These are phyloP conservation scores for Varecia variegata DNA, from an alignment of 2,797 vertebrate species.

Conservation along the genomic window DNA sequence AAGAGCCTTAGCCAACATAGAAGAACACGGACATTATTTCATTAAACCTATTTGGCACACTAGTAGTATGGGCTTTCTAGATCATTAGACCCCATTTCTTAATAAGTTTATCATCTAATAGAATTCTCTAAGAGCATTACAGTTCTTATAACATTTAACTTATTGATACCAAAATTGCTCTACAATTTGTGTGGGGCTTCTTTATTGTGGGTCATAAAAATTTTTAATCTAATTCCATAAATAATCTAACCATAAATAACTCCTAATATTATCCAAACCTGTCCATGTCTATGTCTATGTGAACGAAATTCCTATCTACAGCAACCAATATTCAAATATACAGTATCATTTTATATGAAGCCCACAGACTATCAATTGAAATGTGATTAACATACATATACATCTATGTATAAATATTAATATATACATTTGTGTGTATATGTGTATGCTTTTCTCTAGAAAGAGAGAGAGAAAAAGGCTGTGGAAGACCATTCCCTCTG, in stretches of 20 bases:
- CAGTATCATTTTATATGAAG: background rate
- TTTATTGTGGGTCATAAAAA: background rate
- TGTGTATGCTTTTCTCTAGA: background rate
- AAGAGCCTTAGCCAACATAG: background rate
- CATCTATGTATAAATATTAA: background rate
- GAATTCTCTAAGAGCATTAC: background rate
- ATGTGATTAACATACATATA: background rate
- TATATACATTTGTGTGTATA: background rate
- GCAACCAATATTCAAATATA: background rate
- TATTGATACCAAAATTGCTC: background rate
- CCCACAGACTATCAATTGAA: background rate
- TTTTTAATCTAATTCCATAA: background rate
- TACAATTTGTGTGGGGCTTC: background rate
- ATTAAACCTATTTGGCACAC: background rate
- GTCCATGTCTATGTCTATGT: background rate
- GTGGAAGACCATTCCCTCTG: background rate
- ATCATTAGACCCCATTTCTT: background rate
- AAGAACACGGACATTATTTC: background rate
- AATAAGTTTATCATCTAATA: background rate
- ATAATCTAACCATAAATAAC: background rate
- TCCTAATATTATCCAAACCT: background rate
- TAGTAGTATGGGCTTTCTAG: background rate
- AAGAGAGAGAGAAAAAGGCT: background rate
- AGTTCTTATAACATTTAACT: constrained; percentile 17
- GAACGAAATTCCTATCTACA: background rate